Base-by-base conservation (phyloP, 1,140 invertebrate genomes). In the Drosophila albomicans region DNA sequence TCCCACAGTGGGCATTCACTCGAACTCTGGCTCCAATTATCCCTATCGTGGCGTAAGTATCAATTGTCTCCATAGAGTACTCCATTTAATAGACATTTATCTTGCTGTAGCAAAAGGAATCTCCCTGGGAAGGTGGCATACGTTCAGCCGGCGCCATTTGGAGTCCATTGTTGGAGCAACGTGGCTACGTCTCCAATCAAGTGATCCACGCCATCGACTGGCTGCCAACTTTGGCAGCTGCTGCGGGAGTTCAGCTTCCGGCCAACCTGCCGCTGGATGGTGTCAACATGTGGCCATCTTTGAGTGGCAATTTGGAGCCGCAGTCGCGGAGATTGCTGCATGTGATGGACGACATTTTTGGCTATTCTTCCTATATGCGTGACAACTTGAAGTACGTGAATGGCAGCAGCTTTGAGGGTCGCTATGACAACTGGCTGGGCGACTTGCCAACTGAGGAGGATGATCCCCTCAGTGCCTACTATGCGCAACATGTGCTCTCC, bases 151-250 rank as follows among this genome's bases (percentile, higher is more conserved):
- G 96, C 0, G 95, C 97, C n/a, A 92, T 98, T 46, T 98, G 97
- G 96, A 96, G 96, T 93, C 95, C 96, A 1, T 78, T 94, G 88
- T 93, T 93, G 78, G 78, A 95, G 91, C 87, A 92, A 48, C 91
- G 92, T 1, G 93, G 94, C 78, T 93, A 95, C 86, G 94, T 97
- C 1, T 96, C 95, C 46, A 94, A 96, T 82, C 94, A 97, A 62
- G 93, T 98, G 57, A 96, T 98, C 90, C 96, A 98, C 77, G 95
- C 98, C 8, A 94, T 94, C 13, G 98, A 99, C 92, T 98, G 97
- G 97, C 82, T 98, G 32, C 98, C 98, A 1, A 98, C 98, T 0
- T 92, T 99, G 1, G 95, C 94, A 38, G 92, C 94, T 28, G 95
- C 95, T 32, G 95, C 94, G 66, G 95, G 95, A 93, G 91, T 92